Base-by-base conservation (phyloP, 2,797 vertebrate species). In the Onychomys torridus region DNA sequence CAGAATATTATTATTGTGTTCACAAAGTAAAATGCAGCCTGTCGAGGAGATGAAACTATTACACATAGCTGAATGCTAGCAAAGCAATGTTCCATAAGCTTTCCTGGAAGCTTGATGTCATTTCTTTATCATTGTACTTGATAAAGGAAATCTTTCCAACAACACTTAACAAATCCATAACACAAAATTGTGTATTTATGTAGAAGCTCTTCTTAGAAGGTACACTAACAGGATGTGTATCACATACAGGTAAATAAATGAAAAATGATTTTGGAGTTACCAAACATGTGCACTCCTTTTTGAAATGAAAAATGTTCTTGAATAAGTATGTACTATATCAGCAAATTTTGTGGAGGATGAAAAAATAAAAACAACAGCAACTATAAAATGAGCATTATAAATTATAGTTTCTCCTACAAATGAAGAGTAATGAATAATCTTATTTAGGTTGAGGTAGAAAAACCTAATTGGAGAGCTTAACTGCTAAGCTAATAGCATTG, bases 141-240 rank as follows among this genome's bases (percentile, higher is more conserved):
- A 98, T 97, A 98, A 98, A 97, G 90, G 55, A 77, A 98, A 94
- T 29, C 93, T 96, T 97, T 98, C 98, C 95, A 95, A 94, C 91
- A 97, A 96, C 97, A 75, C 82, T 69, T 98, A 97, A 98, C 97
- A 98, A 98, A 98, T 98, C 98, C 97, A 96, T 83, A 97, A 93
- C 73, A 97, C 98, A 96, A 93, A 83, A 98, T 92, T 97, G 65
- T 77, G 93, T 93, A 97, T 95, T 95, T 97, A 52, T 96, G 65
- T 97, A 97, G 94, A 96, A 97, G 78, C 55, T 83, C 79, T 96
- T 90, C 87, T 95, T 97, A 97, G 93, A 98, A 59, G 97, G 92
- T 97, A 98, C 87, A 77, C 96, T 98, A 97, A 83, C 52, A 32
- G 97, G 97, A 96, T 93, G 52, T 73, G 78, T 91, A 52, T 77